Conservation (phyloP, 2,113 vertebrate species). For the Okapia johnstoni region DNA sequence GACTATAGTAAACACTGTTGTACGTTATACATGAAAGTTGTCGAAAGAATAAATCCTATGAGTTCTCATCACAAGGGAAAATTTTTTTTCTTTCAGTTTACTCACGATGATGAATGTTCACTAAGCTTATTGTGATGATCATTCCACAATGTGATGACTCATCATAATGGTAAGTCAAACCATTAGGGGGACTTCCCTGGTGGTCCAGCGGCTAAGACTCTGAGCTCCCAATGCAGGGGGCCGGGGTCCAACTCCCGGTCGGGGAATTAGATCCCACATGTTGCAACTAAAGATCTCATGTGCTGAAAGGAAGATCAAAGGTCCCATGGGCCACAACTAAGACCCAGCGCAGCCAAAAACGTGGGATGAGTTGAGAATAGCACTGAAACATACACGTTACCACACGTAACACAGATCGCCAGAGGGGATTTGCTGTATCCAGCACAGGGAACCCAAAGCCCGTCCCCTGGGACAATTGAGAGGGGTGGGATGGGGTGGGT, state of each 20-base stretch:
- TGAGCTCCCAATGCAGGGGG: no score
- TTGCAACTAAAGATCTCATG: no score
- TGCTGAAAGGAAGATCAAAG: no score
- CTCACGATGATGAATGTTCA: not conserved
- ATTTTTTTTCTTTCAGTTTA: not conserved
- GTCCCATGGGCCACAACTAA: no score
- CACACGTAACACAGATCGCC: not conserved
- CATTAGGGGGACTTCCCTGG: not conserved
- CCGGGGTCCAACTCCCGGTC: no score
- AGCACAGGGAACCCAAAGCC: not conserved
- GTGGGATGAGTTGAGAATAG: no score
- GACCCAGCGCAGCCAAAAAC: no score
- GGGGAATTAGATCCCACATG: no score
- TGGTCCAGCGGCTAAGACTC: no score
- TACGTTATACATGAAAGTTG: not conserved
- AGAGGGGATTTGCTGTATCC: not conserved
- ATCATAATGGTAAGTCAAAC: not conserved
- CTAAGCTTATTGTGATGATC: not conserved
- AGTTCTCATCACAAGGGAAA: not conserved
- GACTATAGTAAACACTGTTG: not conserved
- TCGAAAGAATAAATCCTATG: not conserved
- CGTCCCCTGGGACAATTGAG: accelerated
- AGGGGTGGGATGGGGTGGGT: not conserved
- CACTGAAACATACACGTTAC: not conserved
- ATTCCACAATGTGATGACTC: not conserved